Conservation (phyloP, 1,140 invertebrate genomes). For the Pseudomyrmex cubaensis region DNA sequence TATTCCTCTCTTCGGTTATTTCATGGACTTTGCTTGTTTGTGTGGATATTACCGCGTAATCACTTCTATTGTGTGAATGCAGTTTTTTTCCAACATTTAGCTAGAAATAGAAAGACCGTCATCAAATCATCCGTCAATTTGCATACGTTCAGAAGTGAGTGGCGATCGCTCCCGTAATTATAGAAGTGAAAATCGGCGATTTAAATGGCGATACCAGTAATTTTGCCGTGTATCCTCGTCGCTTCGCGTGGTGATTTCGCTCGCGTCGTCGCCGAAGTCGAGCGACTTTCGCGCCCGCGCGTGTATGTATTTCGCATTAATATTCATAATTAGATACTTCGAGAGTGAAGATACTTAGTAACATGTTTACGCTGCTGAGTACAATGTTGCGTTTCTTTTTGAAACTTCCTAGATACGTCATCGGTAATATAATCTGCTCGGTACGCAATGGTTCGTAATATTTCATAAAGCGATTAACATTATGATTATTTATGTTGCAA, state of each 20-base stretch:
- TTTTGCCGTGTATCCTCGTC: not conserved
- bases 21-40: not conserved
- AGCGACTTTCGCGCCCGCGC: not conserved
- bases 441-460: conserved; percentile 50
- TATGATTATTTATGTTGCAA: not conserved
- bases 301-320: not conserved
- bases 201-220: conserved; percentile 31
- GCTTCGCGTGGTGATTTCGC: not conserved
- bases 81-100: not conserved
- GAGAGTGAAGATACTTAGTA: not conserved
- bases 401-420: conserved; percentile 47
- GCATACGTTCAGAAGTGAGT: conserved; percentile 21
- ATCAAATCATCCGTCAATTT: not conserved
- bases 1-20: not conserved
- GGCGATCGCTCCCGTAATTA: conserved; percentile 18
- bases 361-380: conserved; percentile 35
- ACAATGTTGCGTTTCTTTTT: conserved; percentile 41
- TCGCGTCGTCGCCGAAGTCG: not conserved
- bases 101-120: not conserved
- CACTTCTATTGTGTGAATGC: not conserved
- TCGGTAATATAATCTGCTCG: conserved; percentile 46
- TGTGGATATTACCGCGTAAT: not conserved
- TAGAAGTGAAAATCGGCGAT: conserved; percentile 49
- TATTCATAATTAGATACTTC: not conserved
- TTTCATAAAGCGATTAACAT: conserved; percentile 12